Evolutionary conservation across 64 coral and sea anemone species (phyloP).

Genomic region (Anthopleura sola): DNA sequence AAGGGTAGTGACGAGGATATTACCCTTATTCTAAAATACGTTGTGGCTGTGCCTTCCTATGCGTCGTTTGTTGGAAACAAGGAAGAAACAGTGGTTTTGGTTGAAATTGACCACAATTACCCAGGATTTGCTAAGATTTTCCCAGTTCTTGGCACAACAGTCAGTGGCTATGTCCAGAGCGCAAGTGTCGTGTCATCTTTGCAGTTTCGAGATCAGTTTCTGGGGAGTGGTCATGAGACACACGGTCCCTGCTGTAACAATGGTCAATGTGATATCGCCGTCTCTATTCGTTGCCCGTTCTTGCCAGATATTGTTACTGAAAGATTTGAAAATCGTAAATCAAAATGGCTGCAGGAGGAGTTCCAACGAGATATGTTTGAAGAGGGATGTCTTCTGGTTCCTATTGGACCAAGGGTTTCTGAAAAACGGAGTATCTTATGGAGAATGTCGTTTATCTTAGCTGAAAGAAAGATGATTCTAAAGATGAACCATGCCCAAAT

Average conservation of each 20-base stretch:
- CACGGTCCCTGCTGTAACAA: slow-evolving; percentile 21
- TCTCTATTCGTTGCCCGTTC: neutral
- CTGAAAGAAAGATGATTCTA: slow-evolving; percentile 8
- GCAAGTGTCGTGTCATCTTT: slow-evolving; percentile 22
- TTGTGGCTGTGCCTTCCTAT: slow-evolving; percentile 18
- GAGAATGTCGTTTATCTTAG: slow-evolving; percentile 28
- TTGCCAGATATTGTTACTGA: slow-evolving; percentile 22
- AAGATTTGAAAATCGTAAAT: neutral
- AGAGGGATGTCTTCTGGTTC: slow-evolving; percentile 25
- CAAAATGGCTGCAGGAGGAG: slow-evolving; percentile 17
- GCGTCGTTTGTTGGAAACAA: neutral
- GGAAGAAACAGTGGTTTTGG: slow-evolving; percentile 16
- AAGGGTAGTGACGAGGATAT: slow-evolving; percentile 32
- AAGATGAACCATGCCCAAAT: slow-evolving; percentile 32
- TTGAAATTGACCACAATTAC: neutral
- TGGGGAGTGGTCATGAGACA: neutral
- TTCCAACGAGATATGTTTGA: neutral
- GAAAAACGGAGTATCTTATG: slow-evolving; percentile 14
- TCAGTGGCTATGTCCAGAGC: neutral
- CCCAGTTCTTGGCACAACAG: neutral
- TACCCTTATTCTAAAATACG: slow-evolving; percentile 7
- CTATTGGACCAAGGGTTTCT: slow-evolving; percentile 15
- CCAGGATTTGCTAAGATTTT: slow-evolving; percentile 20
- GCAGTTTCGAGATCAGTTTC: slow-evolving; percentile 20
- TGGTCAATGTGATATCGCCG: neutral